phyloP scores from a whole-genome alignment of 2,113 vertebrate genomes.

The Lepus americanus region DNA sequence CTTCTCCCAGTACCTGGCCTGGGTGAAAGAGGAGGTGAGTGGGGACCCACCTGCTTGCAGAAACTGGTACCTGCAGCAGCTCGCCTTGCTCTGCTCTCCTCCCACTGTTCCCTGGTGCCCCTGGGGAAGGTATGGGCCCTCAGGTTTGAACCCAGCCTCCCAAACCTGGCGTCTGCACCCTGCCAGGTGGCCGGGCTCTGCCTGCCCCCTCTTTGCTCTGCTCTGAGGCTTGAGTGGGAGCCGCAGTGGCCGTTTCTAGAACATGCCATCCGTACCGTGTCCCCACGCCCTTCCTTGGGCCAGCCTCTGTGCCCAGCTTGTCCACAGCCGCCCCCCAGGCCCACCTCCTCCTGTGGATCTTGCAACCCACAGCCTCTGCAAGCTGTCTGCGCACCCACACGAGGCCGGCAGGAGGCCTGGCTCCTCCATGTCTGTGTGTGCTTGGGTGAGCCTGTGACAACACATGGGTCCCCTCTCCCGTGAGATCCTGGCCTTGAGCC shows the following conservation, averaged over 20 bases:
- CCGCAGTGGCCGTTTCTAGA: neutral
- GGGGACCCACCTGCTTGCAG: neutral
- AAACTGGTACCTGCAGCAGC: neutral
- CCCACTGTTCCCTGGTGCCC: neutral
- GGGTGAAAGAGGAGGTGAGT: conserved; percentile 88
- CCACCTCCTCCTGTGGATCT: neutral
- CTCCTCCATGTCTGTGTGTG: neutral
- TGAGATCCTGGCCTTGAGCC: neutral
- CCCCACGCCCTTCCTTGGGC: neutral
- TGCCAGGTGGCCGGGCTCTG: neutral
- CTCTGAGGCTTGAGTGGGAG: neutral
- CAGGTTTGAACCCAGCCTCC: neutral
- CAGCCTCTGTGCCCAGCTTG: neutral
- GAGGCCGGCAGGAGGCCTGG: fast-evolving
- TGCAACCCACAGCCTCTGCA: neutral
- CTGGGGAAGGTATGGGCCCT: neutral
- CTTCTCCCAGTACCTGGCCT: conserved; percentile 86
- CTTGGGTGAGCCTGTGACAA: neutral
- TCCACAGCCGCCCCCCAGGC: neutral
- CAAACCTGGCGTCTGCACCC: neutral
- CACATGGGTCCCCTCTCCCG: neutral
- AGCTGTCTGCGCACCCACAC: neutral
- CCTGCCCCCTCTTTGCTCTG: neutral
- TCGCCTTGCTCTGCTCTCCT: neutral
- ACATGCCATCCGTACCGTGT: neutral